Base-by-base conservation (phyloP, 2,888 invertebrate genomes). In the Machimus atricapillus region DNA sequence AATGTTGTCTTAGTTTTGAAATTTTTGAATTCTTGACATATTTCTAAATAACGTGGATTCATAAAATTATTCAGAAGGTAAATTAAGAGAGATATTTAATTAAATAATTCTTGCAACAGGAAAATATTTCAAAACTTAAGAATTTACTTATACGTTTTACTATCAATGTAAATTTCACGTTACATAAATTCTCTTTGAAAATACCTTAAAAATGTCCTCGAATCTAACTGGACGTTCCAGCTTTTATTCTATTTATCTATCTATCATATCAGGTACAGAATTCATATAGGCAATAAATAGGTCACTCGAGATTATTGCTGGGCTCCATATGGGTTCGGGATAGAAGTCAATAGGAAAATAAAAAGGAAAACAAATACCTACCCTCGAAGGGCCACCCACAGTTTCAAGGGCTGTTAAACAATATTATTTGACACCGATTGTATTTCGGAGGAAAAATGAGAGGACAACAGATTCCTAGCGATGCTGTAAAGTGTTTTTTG, bases 371-470 rank as follows among this genome's bases (percentile, higher is more conserved):
- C 76, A 78, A 78, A 78, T 43, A 79, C 52, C 79, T 43, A 79
- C 79, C 79, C 79, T 79, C 56, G 27, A 79, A 79, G 79, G 79
- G 52, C 52, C 79, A 43, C 78, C 78, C 78, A 46, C 52, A 79
- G 27, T 79, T 79, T 79, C 31, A 79, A 79, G 79, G 52, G 52
- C 79, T 79, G 79, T 79, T 79, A 52, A 52, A 79, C 79, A 79
- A 46, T 52, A 79, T 79, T 79, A 79, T 79, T 79, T 79, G 79
- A 79, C 79, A 79, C 79, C 79, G 79, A 79, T 79, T 23, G 52
- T 52, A 52, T 79, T 79, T 56, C 79, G 52, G 79, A 27, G 52
- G 79, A 79, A 56, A 79, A 79, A 79, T 79, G 79, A 79, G 79
- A 46, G 31, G 46, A 79, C 52, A 34, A 79, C 52, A 34, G 16